These are phyloP conservation scores for Eupsilia transversa DNA, from an alignment of 2,888 invertebrate genomes.

Conservation along the genomic window DNA sequence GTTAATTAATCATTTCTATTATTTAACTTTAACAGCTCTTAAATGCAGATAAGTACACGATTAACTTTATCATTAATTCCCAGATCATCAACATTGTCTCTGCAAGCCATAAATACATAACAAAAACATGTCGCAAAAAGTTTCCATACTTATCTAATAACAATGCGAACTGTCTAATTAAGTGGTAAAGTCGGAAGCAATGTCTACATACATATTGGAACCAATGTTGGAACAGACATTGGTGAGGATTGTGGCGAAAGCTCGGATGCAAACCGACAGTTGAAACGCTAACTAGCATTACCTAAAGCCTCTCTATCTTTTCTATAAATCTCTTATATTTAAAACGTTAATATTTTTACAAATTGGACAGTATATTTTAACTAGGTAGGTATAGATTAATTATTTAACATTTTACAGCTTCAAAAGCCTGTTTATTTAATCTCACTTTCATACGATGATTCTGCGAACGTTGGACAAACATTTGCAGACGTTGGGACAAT, in stretches of 20 bases:
- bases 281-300: too few relatives aligned
- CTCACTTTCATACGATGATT: constrained; percentile 24
- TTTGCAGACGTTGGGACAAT: constrained; percentile 22
- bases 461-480: constrained; percentile 12
- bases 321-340: background rate
- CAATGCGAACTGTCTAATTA: constrained; percentile 64
- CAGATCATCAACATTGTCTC: constrained; percentile 38
- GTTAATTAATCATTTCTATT: constrained; percentile 1
- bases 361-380: too few relatives aligned
- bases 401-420: background rate
- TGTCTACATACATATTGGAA: constrained; percentile 42
- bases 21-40: background rate
- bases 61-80: constrained; percentile 19
- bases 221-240: constrained; percentile 42
- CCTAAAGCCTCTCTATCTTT: background rate
- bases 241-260: constrained; percentile 41
- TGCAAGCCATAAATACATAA: constrained; percentile 40
- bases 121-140: constrained; percentile 57
- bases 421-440: background rate
- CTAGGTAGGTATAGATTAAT: too few relatives aligned
- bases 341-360: background rate
- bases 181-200: constrained; percentile 57
- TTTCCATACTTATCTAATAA: constrained; percentile 60
- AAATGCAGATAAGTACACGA: background rate
- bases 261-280: background rate